Evolutionary conservation across 2,888 invertebrate species (phyloP).

Genomic region (Eucera pruinosa): DNA sequence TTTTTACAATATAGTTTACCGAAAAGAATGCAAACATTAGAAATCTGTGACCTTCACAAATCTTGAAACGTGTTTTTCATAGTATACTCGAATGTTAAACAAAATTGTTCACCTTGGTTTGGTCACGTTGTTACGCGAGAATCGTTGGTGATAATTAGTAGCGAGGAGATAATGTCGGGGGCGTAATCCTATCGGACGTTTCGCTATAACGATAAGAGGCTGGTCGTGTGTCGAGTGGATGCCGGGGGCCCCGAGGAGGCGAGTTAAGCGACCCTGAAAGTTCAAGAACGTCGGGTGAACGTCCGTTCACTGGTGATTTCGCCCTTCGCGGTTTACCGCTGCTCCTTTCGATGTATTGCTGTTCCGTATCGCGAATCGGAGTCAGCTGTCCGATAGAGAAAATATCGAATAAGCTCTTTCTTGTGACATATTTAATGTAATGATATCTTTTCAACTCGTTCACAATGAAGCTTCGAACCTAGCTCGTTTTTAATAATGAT

Average conservation of each 20-base stretch:
- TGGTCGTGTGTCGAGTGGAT: conserved; percentile 30
- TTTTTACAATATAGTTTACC: too few species aligned
- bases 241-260: conserved; percentile 32
- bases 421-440: conserved; percentile 1
- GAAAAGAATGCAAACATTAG: too few species aligned
- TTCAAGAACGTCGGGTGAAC: conserved; percentile 82
- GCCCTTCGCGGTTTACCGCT: conserved; percentile 57
- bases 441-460: too few species aligned
- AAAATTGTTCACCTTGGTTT: conserved; percentile 20
- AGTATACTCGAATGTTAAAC: not conserved
- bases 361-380: conserved; percentile 7
- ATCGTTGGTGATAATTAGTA: conserved; percentile 39
- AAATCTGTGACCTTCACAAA: not conserved
- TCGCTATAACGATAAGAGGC: conserved; percentile 70
- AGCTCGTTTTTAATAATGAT: too few species aligned
- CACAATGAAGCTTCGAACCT: too few species aligned
- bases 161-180: conserved; percentile 57
- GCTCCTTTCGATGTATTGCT: conserved; percentile 36
- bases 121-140: conserved; percentile 21
- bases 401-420: conserved; percentile 20
- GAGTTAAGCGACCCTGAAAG: conserved; percentile 80
- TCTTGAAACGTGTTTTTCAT: not conserved
- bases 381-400: conserved; percentile 18
- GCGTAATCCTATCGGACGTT: conserved; percentile 67
- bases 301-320: conserved; percentile 70